Evolutionary conservation across 2,888 invertebrate species (phyloP).

Genomic region (Exocentrus adspersus): DNA sequence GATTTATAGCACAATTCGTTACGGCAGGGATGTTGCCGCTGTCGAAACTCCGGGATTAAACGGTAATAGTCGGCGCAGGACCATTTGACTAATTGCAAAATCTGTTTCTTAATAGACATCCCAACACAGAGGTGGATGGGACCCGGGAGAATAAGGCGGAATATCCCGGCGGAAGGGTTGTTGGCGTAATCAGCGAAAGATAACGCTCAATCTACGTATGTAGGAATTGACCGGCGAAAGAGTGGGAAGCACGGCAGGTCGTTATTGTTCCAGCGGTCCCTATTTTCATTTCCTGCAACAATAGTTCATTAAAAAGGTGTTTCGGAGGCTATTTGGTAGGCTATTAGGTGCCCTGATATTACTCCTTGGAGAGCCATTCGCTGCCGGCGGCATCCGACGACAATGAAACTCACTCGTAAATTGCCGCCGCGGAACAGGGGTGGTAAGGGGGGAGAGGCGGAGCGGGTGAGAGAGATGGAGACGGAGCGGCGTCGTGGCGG

Average conservation of each 20-base stretch:
- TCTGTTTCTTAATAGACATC: constrained; percentile 58
- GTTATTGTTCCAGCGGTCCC: constrained; percentile 60
- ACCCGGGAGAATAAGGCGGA: constrained; percentile 50
- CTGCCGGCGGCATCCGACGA: constrained; percentile 63
- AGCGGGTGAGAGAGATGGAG: constrained; percentile 33
- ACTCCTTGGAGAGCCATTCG: constrained; percentile 66
- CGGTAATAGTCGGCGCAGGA: constrained; percentile 48
- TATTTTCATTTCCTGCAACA: constrained; percentile 66
- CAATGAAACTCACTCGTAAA: constrained; percentile 65
- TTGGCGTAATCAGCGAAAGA: constrained; percentile 46
- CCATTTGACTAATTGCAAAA: constrained; percentile 57
- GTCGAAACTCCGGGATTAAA: constrained; percentile 44
- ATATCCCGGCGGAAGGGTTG: constrained; percentile 55
- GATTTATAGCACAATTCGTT: not conserved
- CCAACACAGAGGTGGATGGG: constrained; percentile 52
- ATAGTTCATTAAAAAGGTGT: constrained; percentile 81
- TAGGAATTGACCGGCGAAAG: constrained; percentile 43
- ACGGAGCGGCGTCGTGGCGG: constrained; percentile 26
- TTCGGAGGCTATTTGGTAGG: constrained; percentile 76
- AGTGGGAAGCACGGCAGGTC: constrained; percentile 49
- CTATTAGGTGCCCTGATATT: constrained; percentile 72
- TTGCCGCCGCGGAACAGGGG: constrained; percentile 55
- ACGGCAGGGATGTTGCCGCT: not conserved
- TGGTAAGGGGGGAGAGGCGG: constrained; percentile 28
- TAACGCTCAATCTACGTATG: constrained; percentile 48